These are phyloP conservation scores for Montipora sp. DNA, from an alignment of 64 coral and sea anemone genomes.

Conservation along the genomic window DNA sequence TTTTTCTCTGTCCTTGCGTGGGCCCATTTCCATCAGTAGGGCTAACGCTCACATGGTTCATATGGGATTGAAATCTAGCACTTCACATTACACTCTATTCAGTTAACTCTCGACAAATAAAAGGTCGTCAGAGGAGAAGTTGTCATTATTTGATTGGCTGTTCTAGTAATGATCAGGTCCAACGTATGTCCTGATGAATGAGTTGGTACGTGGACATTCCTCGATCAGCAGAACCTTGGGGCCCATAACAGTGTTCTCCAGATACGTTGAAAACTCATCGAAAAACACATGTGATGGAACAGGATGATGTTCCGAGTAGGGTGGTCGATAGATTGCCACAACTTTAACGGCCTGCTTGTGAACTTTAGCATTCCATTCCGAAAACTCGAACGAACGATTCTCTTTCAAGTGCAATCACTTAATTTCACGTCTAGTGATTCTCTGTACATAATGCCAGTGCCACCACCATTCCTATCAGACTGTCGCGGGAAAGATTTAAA, in stretches of 20 bases:
- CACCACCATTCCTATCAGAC: constrained; percentile 47
- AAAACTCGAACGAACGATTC: constrained; percentile 69
- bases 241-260: constrained; percentile 49
- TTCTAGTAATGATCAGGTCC: too few relatives aligned
- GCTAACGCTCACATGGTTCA: too few relatives aligned
- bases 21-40: too few relatives aligned
- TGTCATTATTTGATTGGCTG: too few relatives aligned
- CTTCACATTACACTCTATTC: too few relatives aligned
- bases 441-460: constrained; percentile 53
- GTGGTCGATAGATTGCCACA: constrained; percentile 34
- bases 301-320: constrained; percentile 32
- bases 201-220: too few relatives aligned
- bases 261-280: constrained; percentile 44
- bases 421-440: constrained; percentile 35
- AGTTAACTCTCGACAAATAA: too few relatives aligned
- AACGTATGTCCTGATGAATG: too few relatives aligned
- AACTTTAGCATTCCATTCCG: constrained; percentile 37
- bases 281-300: constrained; percentile 46
- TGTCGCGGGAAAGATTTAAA: constrained; percentile 19
- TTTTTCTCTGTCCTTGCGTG: too few relatives aligned
- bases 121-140: too few relatives aligned
- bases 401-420: constrained; percentile 23
- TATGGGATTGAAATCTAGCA: too few relatives aligned
- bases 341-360: constrained; percentile 2
- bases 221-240: constrained; percentile 46